Conservation (phyloP, 2,113 vertebrate species). For the Nibea coibor region DNA sequence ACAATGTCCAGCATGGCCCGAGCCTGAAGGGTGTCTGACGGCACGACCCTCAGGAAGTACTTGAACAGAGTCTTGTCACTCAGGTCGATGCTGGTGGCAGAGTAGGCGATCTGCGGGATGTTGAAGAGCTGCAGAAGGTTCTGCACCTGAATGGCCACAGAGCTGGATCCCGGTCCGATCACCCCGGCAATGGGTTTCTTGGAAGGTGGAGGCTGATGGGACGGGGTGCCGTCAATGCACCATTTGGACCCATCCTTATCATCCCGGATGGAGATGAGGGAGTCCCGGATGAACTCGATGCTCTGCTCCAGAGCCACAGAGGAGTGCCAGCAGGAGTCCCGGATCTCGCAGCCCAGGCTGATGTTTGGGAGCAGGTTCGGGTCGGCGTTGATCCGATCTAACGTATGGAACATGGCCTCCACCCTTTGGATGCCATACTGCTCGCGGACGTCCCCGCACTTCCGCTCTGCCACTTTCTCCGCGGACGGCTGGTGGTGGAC, state of each 20-base stretch:
- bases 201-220: slow-evolving; percentile 84
- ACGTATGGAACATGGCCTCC: slow-evolving; percentile 98
- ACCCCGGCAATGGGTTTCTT: slow-evolving; percentile 98
- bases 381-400: slow-evolving; percentile 97
- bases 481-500: slow-evolving; percentile 98
- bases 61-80: slow-evolving; percentile 98
- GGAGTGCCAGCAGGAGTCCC: slow-evolving; percentile 99
- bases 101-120: slow-evolving; percentile 99
- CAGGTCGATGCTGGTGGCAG: slow-evolving; percentile 97
- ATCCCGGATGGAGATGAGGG: slow-evolving; percentile 96
- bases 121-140: slow-evolving; percentile 98
- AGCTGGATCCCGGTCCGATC: slow-evolving; percentile 98
- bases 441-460: slow-evolving; percentile 97
- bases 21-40: slow-evolving; percentile 96
- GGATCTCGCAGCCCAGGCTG: slow-evolving; percentile 96
- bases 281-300: slow-evolving; percentile 99
- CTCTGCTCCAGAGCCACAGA: slow-evolving; percentile 98
- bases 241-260: slow-evolving; percentile 93
- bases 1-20: slow-evolving; percentile 98
- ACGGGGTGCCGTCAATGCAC: slow-evolving; percentile 91
- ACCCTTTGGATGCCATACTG: slow-evolving; percentile 99
- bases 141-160: slow-evolving; percentile 98
- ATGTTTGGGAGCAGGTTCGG: slow-evolving; percentile 94
- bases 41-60: slow-evolving; percentile 97
- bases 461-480: slow-evolving; percentile 95